Conservation (phyloP, 2,113 vertebrate species). For the Baryphthengus martii region DNA sequence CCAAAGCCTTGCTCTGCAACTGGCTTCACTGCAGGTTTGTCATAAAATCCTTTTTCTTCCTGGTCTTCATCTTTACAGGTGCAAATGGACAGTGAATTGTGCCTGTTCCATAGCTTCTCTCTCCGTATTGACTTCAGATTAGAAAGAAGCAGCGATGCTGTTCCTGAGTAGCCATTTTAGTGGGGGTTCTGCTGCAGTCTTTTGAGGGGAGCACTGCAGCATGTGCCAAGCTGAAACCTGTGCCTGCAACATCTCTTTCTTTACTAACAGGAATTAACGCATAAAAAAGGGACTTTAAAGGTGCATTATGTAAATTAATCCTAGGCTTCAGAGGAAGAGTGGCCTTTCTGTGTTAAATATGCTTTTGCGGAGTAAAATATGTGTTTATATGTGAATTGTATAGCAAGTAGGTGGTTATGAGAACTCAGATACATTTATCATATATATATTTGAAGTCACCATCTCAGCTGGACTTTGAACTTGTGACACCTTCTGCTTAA, state of each 20-base stretch:
- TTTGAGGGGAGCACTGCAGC: background rate
- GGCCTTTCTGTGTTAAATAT: background rate
- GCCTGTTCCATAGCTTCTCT: background rate
- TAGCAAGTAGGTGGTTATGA: rapidly evolving
- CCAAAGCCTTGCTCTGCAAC: background rate
- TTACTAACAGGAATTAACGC: background rate
- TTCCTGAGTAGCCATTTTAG: background rate
- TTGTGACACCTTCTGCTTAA: background rate
- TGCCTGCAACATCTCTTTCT: background rate
- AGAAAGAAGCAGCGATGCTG: background rate
- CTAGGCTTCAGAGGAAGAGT: background rate
- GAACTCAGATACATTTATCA: background rate
- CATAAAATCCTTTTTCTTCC: background rate
- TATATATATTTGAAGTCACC: background rate
- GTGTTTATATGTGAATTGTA: background rate
- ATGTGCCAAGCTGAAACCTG: background rate
- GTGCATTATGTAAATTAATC: background rate
- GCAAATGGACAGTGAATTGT: background rate
- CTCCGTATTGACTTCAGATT: background rate
- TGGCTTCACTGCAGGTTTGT: background rate
- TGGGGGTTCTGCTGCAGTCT: background rate
- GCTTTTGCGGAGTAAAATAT: background rate
- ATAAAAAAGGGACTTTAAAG: background rate
- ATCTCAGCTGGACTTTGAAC: background rate
- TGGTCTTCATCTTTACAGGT: background rate